Evolutionary conservation across 2,797 vertebrate genomes (phyloP), one percentile per base, ranked within the genome.

Genomic region (Graptemys geographica): DNA sequence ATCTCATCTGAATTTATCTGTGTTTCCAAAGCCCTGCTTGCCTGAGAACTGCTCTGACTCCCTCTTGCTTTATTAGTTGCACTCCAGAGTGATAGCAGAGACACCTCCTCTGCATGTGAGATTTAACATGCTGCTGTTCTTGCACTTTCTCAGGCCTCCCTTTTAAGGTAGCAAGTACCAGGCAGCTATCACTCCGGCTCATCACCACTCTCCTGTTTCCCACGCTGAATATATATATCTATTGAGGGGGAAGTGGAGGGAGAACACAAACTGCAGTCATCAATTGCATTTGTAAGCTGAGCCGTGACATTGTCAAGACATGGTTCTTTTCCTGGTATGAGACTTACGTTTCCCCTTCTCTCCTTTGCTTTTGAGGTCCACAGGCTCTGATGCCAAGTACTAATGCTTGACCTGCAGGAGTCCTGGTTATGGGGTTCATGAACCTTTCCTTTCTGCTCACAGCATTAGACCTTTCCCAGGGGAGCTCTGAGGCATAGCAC

Each of bases 1-100:
- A 52, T 86, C 85, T 94, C 51, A 15, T 84, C 49, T 94, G 93
- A 47, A 79, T 90, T 95, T 93, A 87, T 88, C 28, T 96, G 23
- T 9, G 11, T 81, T 96, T 91, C 33, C 79, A 90, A 88, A 93
- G 82, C 83, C 86, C 78, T 6, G 4, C 27, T 56, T 86, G 62
- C 56, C 49, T 49, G 49, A 83, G 51, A 84, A n/a, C 23, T 59
- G 18, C 69, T 79, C 74, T 49, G 33, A 84, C 33, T 88, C 33
- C 31, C 79, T 28, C 27, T 51, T 62, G 88, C 82, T 90, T 18
- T 47, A 33, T 53, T 1, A 79, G 78, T 69, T 55, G 18, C 13
- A 10, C 55, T 87, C 12, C 56, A 5, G 13, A 28, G 69, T 0
- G 0, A 79, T 21, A 90, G 80, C 74, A 79, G 11, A 52, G 83